Conservation (phyloP, 2,888 invertebrate genomes). For the Cryptocheilus praepositus region DNA sequence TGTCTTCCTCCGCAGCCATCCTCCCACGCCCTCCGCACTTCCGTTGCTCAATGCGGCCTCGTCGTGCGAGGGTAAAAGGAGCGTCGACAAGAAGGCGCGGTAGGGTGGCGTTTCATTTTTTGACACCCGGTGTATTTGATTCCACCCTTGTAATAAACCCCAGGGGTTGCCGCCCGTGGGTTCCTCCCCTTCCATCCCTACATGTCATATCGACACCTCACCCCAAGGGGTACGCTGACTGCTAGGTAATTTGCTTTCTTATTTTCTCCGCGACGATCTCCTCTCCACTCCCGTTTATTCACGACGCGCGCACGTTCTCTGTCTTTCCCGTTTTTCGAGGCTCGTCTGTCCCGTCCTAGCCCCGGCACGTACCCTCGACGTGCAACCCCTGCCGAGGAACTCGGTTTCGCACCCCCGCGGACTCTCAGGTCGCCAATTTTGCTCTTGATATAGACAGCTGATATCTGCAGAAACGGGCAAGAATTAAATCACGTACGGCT, state of each 20-base stretch:
- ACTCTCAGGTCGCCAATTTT: slow-evolving; percentile 44
- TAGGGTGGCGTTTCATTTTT: slow-evolving; percentile 72
- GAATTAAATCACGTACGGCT: slow-evolving; percentile 40
- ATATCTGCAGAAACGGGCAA: slow-evolving; percentile 29
- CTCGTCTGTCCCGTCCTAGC: slow-evolving; percentile 6
- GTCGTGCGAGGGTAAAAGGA: slow-evolving; percentile 46
- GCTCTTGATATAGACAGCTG: slow-evolving; percentile 31
- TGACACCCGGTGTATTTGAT: slow-evolving; percentile 75
- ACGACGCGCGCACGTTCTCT: slow-evolving; percentile 16
- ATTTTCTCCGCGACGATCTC: slow-evolving; percentile 64
- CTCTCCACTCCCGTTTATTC: slow-evolving; percentile 12
- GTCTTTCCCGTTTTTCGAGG: slow-evolving; percentile 1
- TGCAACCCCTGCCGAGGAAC: slow-evolving; percentile 12
- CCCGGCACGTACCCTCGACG: slow-evolving; percentile 16
- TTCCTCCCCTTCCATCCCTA: slow-evolving; percentile 40
- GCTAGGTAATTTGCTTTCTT: slow-evolving; percentile 74
- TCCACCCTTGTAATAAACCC: slow-evolving; percentile 75
- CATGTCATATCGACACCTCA: slow-evolving; percentile 75
- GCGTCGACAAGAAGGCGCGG: slow-evolving; percentile 41
- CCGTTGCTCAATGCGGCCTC: slow-evolving; percentile 62
- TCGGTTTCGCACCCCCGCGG: slow-evolving; percentile 19
- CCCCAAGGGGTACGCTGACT: slow-evolving; percentile 65
- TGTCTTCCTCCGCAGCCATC: slow-evolving; percentile 10
- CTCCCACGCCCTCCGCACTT: slow-evolving; percentile 38
- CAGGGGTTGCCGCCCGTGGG: slow-evolving; percentile 66